Percentiles rank a stretch among this genome's conserved stretches.
Evolutionary conservation across 2,797 vertebrate genomes (phyloP).

Genomic region (Acomys russatus): DNA sequence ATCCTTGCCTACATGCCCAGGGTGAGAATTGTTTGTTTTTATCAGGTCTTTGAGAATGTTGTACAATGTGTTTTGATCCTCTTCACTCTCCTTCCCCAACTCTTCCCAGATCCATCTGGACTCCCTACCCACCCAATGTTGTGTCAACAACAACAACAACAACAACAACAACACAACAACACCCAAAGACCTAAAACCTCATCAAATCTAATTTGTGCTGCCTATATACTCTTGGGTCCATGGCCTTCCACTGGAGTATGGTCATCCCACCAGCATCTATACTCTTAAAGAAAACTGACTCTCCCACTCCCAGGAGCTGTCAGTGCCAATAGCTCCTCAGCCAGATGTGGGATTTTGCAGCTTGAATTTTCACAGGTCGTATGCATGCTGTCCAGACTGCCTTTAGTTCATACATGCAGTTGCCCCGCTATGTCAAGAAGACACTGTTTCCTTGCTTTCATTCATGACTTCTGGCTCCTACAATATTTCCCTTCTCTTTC

Average conservation of each 20-base stretch:
- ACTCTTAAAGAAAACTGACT: neutral
- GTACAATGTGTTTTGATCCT: neutral
- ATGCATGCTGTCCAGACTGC: neutral
- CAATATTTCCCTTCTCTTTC: neutral
- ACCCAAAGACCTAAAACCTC: neutral
- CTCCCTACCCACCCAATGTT: neutral
- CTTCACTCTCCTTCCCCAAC: neutral
- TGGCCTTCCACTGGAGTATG: neutral
- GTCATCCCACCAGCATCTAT: too few relatives aligned
- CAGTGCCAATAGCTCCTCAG: neutral
- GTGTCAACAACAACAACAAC: neutral
- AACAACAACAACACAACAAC: neutral
- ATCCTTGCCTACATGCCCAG: neutral
- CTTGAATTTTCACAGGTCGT: neutral
- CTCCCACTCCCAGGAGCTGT: neutral
- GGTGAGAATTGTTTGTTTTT: neutral
- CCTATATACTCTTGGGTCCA: neutral
- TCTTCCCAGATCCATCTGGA: neutral
- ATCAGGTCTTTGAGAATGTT: neutral
- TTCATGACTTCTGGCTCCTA: neutral
- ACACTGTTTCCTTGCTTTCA: neutral
- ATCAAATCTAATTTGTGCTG: neutral
- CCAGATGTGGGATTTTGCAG: neutral
- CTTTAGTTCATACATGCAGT: neutral
- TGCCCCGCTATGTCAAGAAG: neutral